A percentile compares a stretch with the other conserved stretches of the same genome.
phyloP scores from a whole-genome alignment of 1,140 invertebrate genomes.

The Drosophila prosaltans region DNA sequence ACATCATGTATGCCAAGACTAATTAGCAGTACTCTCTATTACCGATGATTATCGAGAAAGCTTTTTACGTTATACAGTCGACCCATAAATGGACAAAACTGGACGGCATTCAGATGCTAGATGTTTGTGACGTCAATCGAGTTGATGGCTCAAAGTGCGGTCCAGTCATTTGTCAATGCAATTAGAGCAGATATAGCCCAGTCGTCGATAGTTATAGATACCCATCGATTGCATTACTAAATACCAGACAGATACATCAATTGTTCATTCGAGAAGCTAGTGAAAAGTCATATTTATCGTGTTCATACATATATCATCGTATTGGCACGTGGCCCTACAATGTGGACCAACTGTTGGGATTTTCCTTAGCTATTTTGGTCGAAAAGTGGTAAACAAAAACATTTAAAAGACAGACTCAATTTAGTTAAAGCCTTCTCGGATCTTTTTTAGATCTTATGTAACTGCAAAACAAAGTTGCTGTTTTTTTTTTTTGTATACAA shows the following conservation, averaged over 20 bases:
- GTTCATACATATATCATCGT: neutral
- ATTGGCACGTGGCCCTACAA: slow-evolving; percentile 39
- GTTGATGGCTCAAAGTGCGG: slow-evolving; percentile 39
- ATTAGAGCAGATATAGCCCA: slow-evolving; percentile 47
- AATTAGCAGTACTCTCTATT: slow-evolving; percentile 59
- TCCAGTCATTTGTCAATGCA: slow-evolving; percentile 54
- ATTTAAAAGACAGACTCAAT: neutral
- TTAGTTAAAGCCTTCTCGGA: neutral
- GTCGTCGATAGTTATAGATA: slow-evolving; percentile 42
- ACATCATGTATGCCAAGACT: slow-evolving; percentile 51
- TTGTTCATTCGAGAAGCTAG: neutral
- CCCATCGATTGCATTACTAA: neutral
- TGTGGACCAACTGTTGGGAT: slow-evolving; percentile 16
- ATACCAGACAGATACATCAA: slow-evolving; percentile 9
- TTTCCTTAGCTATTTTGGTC: neutral
- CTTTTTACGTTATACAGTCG: slow-evolving; percentile 24
- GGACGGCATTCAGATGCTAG: slow-evolving; percentile 21
- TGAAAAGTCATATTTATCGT: slow-evolving; percentile 15
- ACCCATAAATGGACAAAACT: slow-evolving; percentile 16
- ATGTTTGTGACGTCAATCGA: slow-evolving; percentile 58
- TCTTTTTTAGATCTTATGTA: slow-evolving; percentile 32
- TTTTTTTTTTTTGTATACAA: neutral
- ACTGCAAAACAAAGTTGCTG: neutral
- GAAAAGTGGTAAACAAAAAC: slow-evolving; percentile 2
- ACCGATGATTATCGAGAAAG: slow-evolving; percentile 21